Conservation (phyloP, 2,113 vertebrate genomes). For the Takifugu flavidus region DNA sequence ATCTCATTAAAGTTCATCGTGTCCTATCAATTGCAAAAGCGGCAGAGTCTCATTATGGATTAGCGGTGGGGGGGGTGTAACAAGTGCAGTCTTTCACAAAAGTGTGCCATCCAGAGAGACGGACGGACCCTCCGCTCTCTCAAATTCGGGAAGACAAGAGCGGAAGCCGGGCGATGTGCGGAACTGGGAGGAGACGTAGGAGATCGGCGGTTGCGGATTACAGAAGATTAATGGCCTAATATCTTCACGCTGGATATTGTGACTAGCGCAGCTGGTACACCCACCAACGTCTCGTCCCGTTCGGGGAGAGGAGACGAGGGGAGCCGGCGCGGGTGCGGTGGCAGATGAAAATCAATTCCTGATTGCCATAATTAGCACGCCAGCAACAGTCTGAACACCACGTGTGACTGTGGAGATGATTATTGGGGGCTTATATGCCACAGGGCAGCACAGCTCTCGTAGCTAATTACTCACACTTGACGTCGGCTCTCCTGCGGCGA, state of each 20-base stretch:
- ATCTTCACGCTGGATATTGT: constrained; percentile 11
- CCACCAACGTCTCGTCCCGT: constrained; percentile 14
- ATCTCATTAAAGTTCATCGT: constrained; percentile 62
- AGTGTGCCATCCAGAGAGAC: constrained; percentile 13
- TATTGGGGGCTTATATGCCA: constrained; percentile 27
- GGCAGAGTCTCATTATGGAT: constrained; percentile 48
- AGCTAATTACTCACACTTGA: constrained; percentile 58
- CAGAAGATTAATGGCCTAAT: constrained; percentile 44
- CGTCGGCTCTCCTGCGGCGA: constrained; percentile 42
- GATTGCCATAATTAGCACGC: constrained; percentile 35
- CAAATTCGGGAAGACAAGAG: constrained; percentile 2
- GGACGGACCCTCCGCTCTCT: background rate
- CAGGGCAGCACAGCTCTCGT: constrained; percentile 40
- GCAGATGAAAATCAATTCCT: constrained; percentile 35
- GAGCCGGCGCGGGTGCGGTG: constrained; percentile 18
- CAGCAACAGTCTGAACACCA: constrained; percentile 24
- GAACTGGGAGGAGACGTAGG: background rate
- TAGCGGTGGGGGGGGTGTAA: background rate
- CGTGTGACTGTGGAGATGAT: constrained; percentile 34
- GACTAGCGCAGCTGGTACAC: constrained; percentile 14
- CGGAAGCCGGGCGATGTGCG: background rate
- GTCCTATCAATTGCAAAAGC: constrained; percentile 49
- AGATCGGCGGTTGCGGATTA: background rate
- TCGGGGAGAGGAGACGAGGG: constrained; percentile 18
- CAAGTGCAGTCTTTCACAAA: background rate